Conservation (phyloP, 2,113 vertebrate species). For the Holacanthus passer region DNA sequence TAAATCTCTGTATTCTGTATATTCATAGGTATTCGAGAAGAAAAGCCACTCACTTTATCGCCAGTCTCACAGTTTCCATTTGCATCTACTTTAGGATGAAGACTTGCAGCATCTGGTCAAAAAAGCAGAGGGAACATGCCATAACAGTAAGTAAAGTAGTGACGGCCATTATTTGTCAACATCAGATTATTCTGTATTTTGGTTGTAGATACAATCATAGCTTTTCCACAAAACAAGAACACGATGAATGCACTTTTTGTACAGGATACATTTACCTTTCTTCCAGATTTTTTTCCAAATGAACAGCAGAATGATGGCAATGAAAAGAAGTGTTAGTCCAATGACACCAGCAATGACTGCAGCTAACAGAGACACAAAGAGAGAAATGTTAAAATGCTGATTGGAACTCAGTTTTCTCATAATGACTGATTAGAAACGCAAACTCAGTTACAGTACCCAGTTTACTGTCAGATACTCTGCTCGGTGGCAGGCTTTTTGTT, state of each 20-base stretch:
- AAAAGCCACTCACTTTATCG: constrained; percentile 63
- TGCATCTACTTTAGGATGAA: constrained; percentile 60
- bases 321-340: constrained; percentile 15
- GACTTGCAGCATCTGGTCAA: constrained; percentile 25
- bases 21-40: neutral
- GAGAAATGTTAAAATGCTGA: constrained; percentile 8
- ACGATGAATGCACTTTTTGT: constrained; percentile 3
- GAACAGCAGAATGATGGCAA: constrained; percentile 27
- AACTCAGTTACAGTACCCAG: constrained; percentile 40
- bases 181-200: neutral
- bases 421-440: neutral
- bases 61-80: constrained; percentile 70
- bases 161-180: neutral
- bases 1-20: neutral
- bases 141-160: neutral
- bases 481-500: neutral
- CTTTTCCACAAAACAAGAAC: constrained; percentile 9
- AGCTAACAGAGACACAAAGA: constrained; percentile 38
- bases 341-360: neutral
- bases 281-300: constrained; percentile 6
- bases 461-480: neutral
- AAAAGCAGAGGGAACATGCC: constrained; percentile 4
- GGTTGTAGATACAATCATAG: neutral
- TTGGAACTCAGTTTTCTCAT: constrained; percentile 1
- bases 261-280: constrained; percentile 56